Evolutionary conservation across 1,140 invertebrate species (phyloP), one percentile per base, ranked within the genome.

Genomic region (Oncopodura yosiiana): DNA sequence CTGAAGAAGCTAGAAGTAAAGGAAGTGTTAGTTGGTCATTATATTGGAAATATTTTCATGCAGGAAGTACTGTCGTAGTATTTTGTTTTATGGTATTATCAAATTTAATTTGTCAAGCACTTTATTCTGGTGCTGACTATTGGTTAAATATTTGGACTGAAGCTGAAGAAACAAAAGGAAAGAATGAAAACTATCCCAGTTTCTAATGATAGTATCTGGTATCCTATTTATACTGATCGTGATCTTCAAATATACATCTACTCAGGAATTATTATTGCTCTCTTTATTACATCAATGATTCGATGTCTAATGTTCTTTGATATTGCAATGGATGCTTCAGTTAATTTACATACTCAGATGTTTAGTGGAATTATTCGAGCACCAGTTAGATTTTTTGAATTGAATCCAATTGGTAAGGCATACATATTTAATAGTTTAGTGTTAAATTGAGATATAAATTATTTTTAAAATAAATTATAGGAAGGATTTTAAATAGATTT

Each of bases 381-480:
- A 0, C 79, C 82, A 0, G 87, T 90, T 81, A 73, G 78, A 1
- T 92, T 91, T 71, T 92, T 90, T 69, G 83, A 87, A 66, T 75
- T 75, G 6, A 91, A 86, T 69, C 84, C 85, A 1, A 78, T 79
- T 4, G 90, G 75, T 77, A 65, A 75, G 79, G 11, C 44, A 23
- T 39, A n/a, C 21, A 23, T 16, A n/a, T 21, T 32, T 16, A 11
- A 3, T 27, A 2, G n/a, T 16, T 14, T 50, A 37, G 2, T 27
- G 19, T n/a, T n/a, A n/a, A n/a, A n/a, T n/a, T n/a, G n/a, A n/a
- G n/a, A n/a, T n/a, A n/a, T 48, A 16, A 29, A 26, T n/a, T 49
- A 16, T 2, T 29, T 30, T 21, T 30, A 19, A 38, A 49, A 53
- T 27, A 45, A 43, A 34, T 14, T 56, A 32, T 44, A 65, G 83